Conservation (phyloP, 2,888 invertebrate genomes). For the Drosophila helvetica region DNA sequence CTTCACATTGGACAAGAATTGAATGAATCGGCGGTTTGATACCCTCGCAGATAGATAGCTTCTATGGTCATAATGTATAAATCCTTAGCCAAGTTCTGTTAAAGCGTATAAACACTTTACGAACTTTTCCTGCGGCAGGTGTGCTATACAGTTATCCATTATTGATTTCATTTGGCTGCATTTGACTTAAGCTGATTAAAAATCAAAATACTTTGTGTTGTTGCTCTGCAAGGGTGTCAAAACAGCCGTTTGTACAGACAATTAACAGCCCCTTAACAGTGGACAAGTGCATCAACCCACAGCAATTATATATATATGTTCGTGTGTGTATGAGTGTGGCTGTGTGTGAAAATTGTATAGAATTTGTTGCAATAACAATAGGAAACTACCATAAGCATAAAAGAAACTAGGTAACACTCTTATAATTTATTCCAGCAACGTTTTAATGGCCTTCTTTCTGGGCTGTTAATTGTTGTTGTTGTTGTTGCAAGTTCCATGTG, state of each 20-base stretch:
- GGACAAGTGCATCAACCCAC: constrained; percentile 66
- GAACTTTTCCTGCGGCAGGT: neutral
- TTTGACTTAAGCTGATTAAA: neutral
- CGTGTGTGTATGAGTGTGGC: constrained; percentile 4
- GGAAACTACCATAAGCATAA: constrained; percentile 34
- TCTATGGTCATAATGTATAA: neutral
- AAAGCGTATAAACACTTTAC: neutral
- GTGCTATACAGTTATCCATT: neutral
- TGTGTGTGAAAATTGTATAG: constrained; percentile 23
- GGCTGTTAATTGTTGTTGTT: constrained; percentile 34
- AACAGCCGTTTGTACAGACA: neutral
- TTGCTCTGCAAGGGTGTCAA: neutral
- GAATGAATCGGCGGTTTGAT: neutral
- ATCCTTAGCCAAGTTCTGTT: neutral
- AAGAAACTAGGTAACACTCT: constrained; percentile 72
- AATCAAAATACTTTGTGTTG: neutral
- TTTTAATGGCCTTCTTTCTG: constrained; percentile 57
- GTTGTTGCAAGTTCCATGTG: constrained; percentile 30
- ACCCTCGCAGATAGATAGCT: neutral
- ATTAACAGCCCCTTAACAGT: constrained; percentile 42
- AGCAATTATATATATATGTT: constrained; percentile 14
- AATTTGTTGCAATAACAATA: constrained; percentile 39
- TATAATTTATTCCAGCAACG: constrained; percentile 65
- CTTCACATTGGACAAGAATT: constrained; percentile 33
- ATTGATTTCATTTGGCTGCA: neutral